A percentile compares a stretch with the other conserved stretches of the same genome.
Evolutionary conservation across 2,113 vertebrate genomes (phyloP).

Genomic region (Oryzias woworae): DNA sequence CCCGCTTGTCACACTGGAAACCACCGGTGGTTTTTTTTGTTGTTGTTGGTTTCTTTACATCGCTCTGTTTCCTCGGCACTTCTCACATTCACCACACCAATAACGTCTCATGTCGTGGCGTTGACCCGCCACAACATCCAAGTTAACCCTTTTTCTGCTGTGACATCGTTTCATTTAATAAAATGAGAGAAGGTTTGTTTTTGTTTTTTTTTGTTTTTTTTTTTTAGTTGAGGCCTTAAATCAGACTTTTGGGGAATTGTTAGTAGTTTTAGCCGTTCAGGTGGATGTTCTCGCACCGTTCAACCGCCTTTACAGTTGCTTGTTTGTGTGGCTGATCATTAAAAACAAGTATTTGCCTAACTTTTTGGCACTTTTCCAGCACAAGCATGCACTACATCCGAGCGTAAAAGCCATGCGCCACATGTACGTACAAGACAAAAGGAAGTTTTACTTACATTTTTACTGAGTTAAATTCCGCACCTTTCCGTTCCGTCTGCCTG

Average conservation of each 20-base stretch:
- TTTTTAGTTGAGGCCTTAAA: neutral
- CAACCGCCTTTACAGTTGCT: neutral
- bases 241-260: neutral
- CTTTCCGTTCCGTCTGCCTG: conserved; percentile 38
- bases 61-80: conserved; percentile 52
- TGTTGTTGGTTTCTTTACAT: conserved; percentile 36
- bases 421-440: conserved; percentile 54
- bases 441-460: conserved; percentile 74
- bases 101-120: conserved; percentile 43
- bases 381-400: conserved; percentile 9
- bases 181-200: neutral
- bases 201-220: neutral
- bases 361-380: conserved; percentile 28
- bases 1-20: conserved; percentile 18
- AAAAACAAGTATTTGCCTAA: neutral
- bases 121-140: conserved; percentile 30
- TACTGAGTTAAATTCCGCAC: conserved; percentile 42
- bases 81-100: conserved; percentile 60
- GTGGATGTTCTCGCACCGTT: neutral
- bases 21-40: conserved; percentile 20
- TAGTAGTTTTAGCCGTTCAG: neutral
- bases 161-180: neutral
- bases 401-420: conserved; percentile 20
- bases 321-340: neutral
- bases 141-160: conserved; percentile 39